Base-by-base conservation (phyloP, 1,140 invertebrate species). In the Notospermus geniculatus region DNA sequence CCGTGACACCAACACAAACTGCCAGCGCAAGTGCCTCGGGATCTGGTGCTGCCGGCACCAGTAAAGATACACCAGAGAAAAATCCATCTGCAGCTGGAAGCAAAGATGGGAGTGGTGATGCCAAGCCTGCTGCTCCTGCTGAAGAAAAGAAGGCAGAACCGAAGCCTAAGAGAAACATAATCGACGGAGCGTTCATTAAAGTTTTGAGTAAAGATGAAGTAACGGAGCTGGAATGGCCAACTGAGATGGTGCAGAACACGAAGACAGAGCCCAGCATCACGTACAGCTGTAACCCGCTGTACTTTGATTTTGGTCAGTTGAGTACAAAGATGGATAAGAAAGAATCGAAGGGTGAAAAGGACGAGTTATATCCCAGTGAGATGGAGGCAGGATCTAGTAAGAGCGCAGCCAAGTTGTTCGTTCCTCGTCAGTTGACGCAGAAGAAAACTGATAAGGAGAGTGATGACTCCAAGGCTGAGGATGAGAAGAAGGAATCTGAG, bases 281-380 rank as follows among this genome's bases (percentile, higher is more conserved):
- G 13, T 76, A 60, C 52, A 72, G 71, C 52, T 76, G 74, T 65
- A 73, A 76, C 60, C 74, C 74, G 30, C 58, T 76, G 2, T 60
- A 61, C 55, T 76, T 76, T 67, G 72, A 76, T 61, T 76, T 74
- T 60, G 28, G 45, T 27, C 32, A 45, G 25, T 17, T 43, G 32
- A 27, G 32, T 17, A 27, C 23, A 17, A 58, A 39, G n/a, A 25
- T 39, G 1, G 39, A 58, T 22, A 27, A 23, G 27, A 56, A 32
- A 15, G 54, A 56, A 28, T 17, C 11, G 11, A 56, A 29, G 17
- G 4, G 9, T 45, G 32, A 58, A 19, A 25, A 27, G n/a, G 57
- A 19, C 25, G 17, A 23, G 22, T 23, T 23, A 46, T 25, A 58
- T 2, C 22, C 32, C 45, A 36, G 23, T 11, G 23, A 43, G 23